Conservation (phyloP, 2,888 invertebrate genomes). For the Nymphalis polychloros region DNA sequence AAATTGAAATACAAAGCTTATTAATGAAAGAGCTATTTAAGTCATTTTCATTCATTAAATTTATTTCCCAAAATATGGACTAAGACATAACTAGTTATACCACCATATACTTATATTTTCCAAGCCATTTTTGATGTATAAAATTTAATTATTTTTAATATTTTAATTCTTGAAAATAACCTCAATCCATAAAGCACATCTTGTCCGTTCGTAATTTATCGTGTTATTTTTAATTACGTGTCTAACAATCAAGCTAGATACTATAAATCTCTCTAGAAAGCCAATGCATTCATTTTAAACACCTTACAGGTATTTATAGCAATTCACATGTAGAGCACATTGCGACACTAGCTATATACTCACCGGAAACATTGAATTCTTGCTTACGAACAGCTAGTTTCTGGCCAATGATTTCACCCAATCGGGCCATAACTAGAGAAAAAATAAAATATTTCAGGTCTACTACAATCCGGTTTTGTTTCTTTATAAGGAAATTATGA, state of each 20-base stretch:
- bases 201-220: too few species aligned
- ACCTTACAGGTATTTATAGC: slow-evolving; percentile 18
- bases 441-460: slow-evolving; percentile 12
- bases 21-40: not conserved
- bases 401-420: slow-evolving; percentile 19
- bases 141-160: too few species aligned
- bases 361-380: slow-evolving; percentile 1
- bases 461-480: not conserved
- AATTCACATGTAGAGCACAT: slow-evolving; percentile 15
- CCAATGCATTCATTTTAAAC: not conserved
- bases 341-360: slow-evolving; percentile 7
- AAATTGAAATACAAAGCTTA: not conserved
- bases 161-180: too few species aligned
- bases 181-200: too few species aligned
- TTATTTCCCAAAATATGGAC: too few species aligned
- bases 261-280: not conserved
- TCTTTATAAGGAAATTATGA: not conserved
- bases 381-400: slow-evolving; percentile 11
- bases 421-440: slow-evolving; percentile 12
- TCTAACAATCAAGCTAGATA: not conserved
- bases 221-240: too few species aligned
- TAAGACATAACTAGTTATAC: too few species aligned
- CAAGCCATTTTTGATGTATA: too few species aligned
- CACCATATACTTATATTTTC: too few species aligned
- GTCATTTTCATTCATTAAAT: too few species aligned